Evolutionary conservation across 2,797 vertebrate species (phyloP), one percentile per base, ranked within the genome.

Genomic region (Decapterus maruadsi): DNA sequence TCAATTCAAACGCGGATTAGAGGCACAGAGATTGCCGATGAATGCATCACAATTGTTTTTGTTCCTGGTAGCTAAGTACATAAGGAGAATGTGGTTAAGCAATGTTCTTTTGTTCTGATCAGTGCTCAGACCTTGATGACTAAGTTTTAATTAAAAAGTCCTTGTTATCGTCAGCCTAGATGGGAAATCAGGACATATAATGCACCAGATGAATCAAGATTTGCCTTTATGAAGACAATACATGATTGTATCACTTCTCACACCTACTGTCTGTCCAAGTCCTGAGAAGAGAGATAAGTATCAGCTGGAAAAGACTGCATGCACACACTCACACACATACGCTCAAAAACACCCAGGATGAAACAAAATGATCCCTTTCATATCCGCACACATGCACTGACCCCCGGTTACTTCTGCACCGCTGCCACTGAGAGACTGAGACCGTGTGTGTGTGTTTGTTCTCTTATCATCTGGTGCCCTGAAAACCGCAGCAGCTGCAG

Each of bases 401-500:
- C 55, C 63, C 69, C 43, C 12, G 50, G 51, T 66, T 40, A 67
- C 40, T 65, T 74, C 57, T 65, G 68, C 54, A 72, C 48, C 16
- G 55, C 58, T 26, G 45, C 36, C 54, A 46, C 48, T 63, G 45
- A 53, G 17, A 71, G 29, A 40, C 8, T 17, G 48, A 55, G 51
- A 36, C 3, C 48, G 43, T 45, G 13, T 56, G 42, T 59, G 38
- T 57, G 66, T 70, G 58, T 65, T 29, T 81, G 48, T 40, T 68
- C 22, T 59, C 6, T 61, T 81, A 61, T 72, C 56, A 61, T 72
- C 56, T 68, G 17, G 11, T 75, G 40, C 64, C 70, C 61, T 85
- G 60, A 84, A 78, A 77, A 68, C 19, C 68, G 70, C 80, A 75
- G 75, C 54, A 80, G 81, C 75, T 77, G 65, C 50, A 58, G 77